Conservation (phyloP, 2,113 vertebrate genomes). For the Numenius arquata region DNA sequence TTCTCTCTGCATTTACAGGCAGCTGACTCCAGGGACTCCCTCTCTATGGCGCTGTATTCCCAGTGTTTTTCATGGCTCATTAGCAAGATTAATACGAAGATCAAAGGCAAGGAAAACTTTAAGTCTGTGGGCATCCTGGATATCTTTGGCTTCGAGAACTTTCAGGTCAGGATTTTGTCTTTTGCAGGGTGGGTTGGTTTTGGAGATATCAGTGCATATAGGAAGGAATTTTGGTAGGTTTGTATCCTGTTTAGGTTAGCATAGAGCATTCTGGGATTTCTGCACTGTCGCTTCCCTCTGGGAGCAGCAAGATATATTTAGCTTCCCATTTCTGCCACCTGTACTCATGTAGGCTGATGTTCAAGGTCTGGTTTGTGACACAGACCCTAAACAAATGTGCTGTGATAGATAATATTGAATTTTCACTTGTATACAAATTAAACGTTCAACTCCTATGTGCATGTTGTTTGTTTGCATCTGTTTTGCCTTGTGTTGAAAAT, state of each 20-base stretch:
- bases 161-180: conserved; percentile 78
- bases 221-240: neutral
- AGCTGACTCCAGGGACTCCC: conserved; percentile 87
- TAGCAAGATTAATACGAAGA: conserved; percentile 87
- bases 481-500: neutral
- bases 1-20: conserved; percentile 74
- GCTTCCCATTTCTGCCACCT: neutral
- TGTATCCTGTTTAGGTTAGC: neutral
- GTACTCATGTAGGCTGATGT: neutral
- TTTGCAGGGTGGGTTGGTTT: neutral
- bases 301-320: neutral
- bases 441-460: neutral
- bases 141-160: conserved; percentile 95
- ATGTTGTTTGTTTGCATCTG: neutral
- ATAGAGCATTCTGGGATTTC: neutral
- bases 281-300: neutral
- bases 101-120: conserved; percentile 91
- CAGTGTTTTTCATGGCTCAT: conserved; percentile 95
- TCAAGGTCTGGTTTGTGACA: neutral
- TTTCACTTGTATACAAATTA: neutral
- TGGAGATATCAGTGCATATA: neutral
- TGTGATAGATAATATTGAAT: neutral
- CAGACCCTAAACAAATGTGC: neutral
- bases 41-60: conserved; percentile 91
- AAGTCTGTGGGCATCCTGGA: conserved; percentile 95